These are phyloP conservation scores for Alces alces DNA, from an alignment of 2,113 vertebrate species.

Conservation along the genomic window DNA sequence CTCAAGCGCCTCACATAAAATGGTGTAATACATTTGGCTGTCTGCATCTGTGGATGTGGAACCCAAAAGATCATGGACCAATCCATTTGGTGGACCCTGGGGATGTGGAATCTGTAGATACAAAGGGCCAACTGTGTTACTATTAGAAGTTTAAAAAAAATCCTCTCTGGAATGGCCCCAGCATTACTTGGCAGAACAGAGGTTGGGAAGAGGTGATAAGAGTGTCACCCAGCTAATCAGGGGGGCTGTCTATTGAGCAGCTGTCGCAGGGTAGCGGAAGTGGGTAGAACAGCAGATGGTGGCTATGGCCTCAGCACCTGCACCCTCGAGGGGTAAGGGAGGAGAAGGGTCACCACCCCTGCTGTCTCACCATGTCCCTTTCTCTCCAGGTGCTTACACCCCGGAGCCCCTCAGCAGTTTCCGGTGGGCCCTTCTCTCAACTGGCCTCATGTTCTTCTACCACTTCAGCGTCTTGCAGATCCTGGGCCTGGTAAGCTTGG, in stretches of 20 bases:
- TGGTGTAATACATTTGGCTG: not conserved
- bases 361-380: slow-evolving; percentile 57
- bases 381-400: slow-evolving; percentile 90
- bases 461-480: slow-evolving; percentile 94
- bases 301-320: slow-evolving; percentile 43
- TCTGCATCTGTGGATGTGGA: not conserved
- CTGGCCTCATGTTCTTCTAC: slow-evolving; percentile 96
- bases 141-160: not conserved
- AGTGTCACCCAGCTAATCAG: not conserved
- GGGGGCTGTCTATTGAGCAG: not conserved
- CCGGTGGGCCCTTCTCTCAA: slow-evolving; percentile 95
- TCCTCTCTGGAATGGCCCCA: not conserved
- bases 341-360: not conserved
- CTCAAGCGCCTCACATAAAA: not conserved
- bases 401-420: slow-evolving; percentile 94
- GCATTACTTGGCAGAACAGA: not conserved
- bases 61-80: not conserved
- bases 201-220: not conserved
- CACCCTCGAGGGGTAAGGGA: not conserved
- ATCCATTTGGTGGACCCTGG: not conserved
- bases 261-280: not conserved
- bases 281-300: not conserved
- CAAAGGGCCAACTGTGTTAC: not conserved
- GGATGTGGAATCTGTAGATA: not conserved
- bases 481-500: slow-evolving; percentile 92